Base-by-base conservation (phyloP, 2,113 vertebrate genomes). In the Gambusia holbrooki region DNA sequence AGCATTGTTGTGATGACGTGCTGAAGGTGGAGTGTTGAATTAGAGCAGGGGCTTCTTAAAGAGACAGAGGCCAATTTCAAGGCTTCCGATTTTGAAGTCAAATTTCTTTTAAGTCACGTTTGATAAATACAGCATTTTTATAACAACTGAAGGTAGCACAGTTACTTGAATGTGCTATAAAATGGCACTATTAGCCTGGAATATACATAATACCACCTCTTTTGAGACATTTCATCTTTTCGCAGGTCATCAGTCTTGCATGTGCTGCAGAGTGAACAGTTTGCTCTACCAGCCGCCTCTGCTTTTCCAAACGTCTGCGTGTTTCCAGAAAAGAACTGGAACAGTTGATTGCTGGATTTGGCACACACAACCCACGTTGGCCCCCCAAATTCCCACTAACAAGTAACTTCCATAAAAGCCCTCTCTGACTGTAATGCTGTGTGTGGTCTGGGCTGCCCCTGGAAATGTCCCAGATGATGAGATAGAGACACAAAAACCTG, bases 371-470 rank as follows among this genome's bases (percentile, higher is more conserved):
- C 84, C 73, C 67, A 84, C 69, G 71, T 77, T 69, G 58, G 63
- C 74, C 71, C 64, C 35, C 63, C 81, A 86, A 80, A 71, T 87
- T 81, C 86, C 81, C 80, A 79, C 84, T 82, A 89, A 89, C 86
- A 81, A 89, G 78, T 75, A 75, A 45, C 75, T 75, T 82, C 67
- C 64, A 77, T 79, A 86, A 74, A 87, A 88, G 86, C 80, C 85
- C 81, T 58, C 76, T 71, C 69, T 69, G 65, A 90, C 85, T 81
- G 79, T 84, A 84, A 80, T 85, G 81, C 68, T 76, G 89, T 90
- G 91, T 90, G 92, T 92, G 92, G 92, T 91, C 91, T 40, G 30
- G 66, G 69, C 86, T 58, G 77, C 80, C 80, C 66, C 73, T 80
- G 80, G 74, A 88, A 88, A 69, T n/a, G 58, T 78, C 76, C 72